These are phyloP conservation scores for Drosophila merina DNA, from an alignment of 2,888 invertebrate species.

Conservation along the genomic window DNA sequence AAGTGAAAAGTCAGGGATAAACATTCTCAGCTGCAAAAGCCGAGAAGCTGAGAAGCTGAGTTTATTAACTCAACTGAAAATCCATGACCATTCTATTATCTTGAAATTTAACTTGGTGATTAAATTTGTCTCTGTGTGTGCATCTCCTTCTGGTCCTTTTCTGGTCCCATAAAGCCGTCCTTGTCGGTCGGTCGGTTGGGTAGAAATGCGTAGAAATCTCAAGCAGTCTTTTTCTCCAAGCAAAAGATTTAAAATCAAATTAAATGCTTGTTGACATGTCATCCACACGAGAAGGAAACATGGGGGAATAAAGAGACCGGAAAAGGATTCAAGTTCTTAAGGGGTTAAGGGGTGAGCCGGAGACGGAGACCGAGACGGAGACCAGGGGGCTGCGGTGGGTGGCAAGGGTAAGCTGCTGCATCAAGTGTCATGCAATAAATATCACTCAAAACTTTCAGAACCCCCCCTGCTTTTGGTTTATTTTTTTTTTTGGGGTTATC, in stretches of 20 bases:
- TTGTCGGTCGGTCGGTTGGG: background rate
- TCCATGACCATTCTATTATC: slow-evolving; percentile 41
- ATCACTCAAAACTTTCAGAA: slow-evolving; percentile 68
- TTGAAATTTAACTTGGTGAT: slow-evolving; percentile 39
- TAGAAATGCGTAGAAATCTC: slow-evolving; percentile 15
- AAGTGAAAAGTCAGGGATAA: slow-evolving; percentile 18
- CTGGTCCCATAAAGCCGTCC: no score
- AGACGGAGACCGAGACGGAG: background rate
- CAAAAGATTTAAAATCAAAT: slow-evolving; percentile 71
- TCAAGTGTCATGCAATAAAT: slow-evolving; percentile 76
- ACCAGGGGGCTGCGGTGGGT: background rate
- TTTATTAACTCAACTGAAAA: slow-evolving; percentile 42
- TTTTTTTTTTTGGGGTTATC: slow-evolving; percentile 43
- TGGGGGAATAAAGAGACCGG: slow-evolving; percentile 33
- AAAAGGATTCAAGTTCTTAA: slow-evolving; percentile 40
- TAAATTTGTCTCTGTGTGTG: slow-evolving; percentile 20
- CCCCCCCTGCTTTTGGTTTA: background rate
- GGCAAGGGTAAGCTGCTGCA: slow-evolving; percentile 38
- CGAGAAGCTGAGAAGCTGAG: background rate
- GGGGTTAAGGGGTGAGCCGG: slow-evolving; percentile 10
- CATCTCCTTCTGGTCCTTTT: background rate
- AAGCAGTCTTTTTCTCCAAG: slow-evolving; percentile 12
- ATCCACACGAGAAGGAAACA: slow-evolving; percentile 26
- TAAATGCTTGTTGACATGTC: slow-evolving; percentile 75
- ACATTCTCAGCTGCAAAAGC: slow-evolving; percentile 19